Percentiles rank a stretch among this genome's conserved stretches.
Evolutionary conservation across 2,888 invertebrate species (phyloP).

Genomic region (Cheilosia scutellata): DNA sequence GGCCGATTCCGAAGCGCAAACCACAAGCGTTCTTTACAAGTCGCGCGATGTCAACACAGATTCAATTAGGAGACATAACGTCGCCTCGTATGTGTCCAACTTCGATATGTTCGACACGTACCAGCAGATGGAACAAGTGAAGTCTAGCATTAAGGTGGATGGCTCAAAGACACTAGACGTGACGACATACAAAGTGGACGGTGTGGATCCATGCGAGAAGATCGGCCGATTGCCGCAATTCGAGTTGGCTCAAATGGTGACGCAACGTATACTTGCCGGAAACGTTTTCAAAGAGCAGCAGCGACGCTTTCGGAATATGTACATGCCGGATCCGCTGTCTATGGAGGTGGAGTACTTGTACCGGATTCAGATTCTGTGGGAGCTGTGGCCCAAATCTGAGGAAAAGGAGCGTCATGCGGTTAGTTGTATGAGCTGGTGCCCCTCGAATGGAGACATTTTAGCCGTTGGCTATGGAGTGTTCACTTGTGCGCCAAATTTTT

Average conservation of each 20-base stretch:
- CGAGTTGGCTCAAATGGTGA: constrained; percentile 87
- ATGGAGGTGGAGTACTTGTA: constrained; percentile 88
- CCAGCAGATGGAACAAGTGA: constrained; percentile 82
- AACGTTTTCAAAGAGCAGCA: constrained; percentile 88
- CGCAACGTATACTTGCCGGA: constrained; percentile 90
- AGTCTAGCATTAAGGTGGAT: constrained; percentile 80
- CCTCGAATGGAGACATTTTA: constrained; percentile 88
- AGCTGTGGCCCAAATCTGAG: constrained; percentile 85
- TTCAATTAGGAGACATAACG: constrained; percentile 85
- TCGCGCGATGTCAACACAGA: constrained; percentile 87
- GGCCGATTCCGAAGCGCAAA: constrained; percentile 89
- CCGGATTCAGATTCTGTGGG: constrained; percentile 88
- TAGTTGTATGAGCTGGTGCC: constrained; percentile 88
- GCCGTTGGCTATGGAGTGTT: constrained; percentile 91
- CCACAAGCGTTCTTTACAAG: constrained; percentile 86
- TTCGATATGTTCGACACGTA: constrained; percentile 93
- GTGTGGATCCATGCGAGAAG: constrained; percentile 79
- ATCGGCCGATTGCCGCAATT: constrained; percentile 83
- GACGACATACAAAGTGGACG: constrained; percentile 81
- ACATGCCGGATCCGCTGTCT: constrained; percentile 87
- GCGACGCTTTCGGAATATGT: constrained; percentile 89
- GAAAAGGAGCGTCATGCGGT: constrained; percentile 85
- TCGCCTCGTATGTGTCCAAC: constrained; percentile 88
- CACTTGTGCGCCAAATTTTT: constrained; percentile 84
- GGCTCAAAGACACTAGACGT: constrained; percentile 85